Percentiles rank a stretch among this genome's conserved stretches.
phyloP scores from a whole-genome alignment of 2,113 vertebrate genomes.

The Diadophis punctatus region DNA sequence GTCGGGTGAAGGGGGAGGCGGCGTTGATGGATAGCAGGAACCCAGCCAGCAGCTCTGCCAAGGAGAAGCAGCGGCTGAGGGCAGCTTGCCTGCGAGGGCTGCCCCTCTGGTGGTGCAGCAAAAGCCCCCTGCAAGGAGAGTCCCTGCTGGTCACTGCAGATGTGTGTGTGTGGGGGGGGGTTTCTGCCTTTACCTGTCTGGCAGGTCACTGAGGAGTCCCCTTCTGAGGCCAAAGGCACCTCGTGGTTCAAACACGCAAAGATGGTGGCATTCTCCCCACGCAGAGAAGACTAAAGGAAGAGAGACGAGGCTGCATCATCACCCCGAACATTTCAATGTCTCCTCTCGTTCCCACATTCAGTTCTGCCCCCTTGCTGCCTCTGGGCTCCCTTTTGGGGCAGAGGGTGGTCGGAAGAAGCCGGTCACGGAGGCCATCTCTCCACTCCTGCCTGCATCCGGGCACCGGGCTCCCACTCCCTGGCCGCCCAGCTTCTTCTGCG shows the following conservation, averaged over 20 bases:
- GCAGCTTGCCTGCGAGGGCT: background rate
- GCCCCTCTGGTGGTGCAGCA: accelerated
- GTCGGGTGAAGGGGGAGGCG: constrained; percentile 78
- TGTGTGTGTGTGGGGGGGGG: accelerated
- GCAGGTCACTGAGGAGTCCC: constrained; percentile 82
- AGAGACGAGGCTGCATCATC: background rate
- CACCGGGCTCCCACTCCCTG: no score
- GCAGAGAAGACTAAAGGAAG: constrained; percentile 77
- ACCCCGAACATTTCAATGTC: no score
- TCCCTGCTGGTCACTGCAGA: background rate
- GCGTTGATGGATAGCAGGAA: constrained; percentile 85
- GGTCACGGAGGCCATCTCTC: background rate
- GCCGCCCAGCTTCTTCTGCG: accelerated
- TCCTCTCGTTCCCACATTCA: background rate
- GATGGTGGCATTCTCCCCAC: constrained; percentile 87
- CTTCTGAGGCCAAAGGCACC: constrained; percentile 82
- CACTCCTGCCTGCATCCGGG: background rate
- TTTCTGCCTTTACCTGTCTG: constrained; percentile 78
- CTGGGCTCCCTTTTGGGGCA: background rate
- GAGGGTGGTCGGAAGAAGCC: background rate
- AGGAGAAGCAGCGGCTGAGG: background rate
- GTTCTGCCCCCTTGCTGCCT: no score
- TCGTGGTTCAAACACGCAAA: constrained; percentile 93
- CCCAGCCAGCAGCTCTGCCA: constrained; percentile 80
- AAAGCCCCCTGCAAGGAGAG: background rate